Evolutionary conservation across 2,888 invertebrate genomes (phyloP).

Genomic region (Drosophila suboccidentalis): DNA sequence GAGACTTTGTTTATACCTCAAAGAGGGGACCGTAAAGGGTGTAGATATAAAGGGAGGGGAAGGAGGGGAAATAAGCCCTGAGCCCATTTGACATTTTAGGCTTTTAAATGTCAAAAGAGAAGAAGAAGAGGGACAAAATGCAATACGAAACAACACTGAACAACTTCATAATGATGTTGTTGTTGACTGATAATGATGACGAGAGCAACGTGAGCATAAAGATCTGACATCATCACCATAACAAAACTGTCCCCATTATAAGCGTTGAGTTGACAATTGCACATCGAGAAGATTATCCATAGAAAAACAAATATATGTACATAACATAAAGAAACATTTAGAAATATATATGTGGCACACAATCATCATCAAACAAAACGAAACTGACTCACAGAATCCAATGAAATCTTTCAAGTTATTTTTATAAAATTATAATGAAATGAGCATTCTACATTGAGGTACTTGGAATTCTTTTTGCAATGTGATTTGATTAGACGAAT

Average conservation of each 20-base stretch:
- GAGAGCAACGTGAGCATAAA: slow-evolving; percentile 49
- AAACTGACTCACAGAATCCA: slow-evolving; percentile 36
- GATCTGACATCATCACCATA: slow-evolving; percentile 61
- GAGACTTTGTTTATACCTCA: slow-evolving; percentile 17
- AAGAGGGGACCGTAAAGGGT: slow-evolving; percentile 2
- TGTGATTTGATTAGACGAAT: background rate
- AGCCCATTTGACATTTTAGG: slow-evolving; percentile 78
- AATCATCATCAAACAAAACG: background rate
- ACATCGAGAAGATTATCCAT: slow-evolving; percentile 23
- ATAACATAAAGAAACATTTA: slow-evolving; percentile 16
- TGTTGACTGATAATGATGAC: slow-evolving; percentile 45
- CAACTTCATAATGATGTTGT: slow-evolving; percentile 28
- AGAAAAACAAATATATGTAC: background rate
- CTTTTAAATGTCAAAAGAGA: slow-evolving; percentile 65
- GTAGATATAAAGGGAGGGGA: background rate
- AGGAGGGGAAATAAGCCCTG: slow-evolving; percentile 55
- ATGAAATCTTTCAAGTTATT: slow-evolving; percentile 12
- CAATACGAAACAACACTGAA: slow-evolving; percentile 54
- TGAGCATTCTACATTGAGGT: background rate
- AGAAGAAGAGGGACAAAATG: slow-evolving; percentile 48
- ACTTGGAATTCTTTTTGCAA: slow-evolving; percentile 15
- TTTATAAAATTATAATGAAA: slow-evolving; percentile 1
- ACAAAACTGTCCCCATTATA: slow-evolving; percentile 44
- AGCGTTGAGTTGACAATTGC: slow-evolving; percentile 50
- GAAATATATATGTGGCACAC: slow-evolving; percentile 16